Conservation (phyloP, 2,797 vertebrate genomes). For the Pteropus rufus region DNA sequence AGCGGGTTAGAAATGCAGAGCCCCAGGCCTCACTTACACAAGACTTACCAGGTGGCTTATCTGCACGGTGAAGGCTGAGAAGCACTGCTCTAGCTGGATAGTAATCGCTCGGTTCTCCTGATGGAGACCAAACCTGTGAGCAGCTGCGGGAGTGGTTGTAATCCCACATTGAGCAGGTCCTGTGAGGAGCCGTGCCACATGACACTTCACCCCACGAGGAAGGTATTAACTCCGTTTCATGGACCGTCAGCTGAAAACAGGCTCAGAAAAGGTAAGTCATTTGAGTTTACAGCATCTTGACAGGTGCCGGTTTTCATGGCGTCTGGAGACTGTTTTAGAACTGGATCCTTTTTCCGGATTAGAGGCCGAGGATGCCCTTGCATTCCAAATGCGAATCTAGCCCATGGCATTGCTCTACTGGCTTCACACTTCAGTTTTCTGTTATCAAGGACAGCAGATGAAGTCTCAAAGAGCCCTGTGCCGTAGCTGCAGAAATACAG, state of each 20-base stretch:
- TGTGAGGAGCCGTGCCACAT: rapidly evolving
- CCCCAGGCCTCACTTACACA: neutral
- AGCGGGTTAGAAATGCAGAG: neutral
- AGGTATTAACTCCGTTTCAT: neutral
- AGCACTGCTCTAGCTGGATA: neutral
- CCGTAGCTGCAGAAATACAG: neutral
- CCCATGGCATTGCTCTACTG: neutral
- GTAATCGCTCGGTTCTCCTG: neutral
- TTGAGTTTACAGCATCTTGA: neutral
- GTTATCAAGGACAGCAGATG: neutral
- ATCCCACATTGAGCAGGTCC: neutral
- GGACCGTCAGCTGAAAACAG: neutral
- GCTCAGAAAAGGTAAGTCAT: neutral
- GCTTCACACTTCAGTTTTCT: neutral
- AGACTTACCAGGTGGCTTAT: neutral
- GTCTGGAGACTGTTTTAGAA: neutral
- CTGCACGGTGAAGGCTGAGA: neutral
- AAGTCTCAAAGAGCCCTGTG: neutral
- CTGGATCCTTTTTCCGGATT: neutral
- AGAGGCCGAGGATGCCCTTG: neutral
- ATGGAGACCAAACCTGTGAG: neutral
- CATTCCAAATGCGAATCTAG: neutral
- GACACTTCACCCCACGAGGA: neutral
- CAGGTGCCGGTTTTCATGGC: neutral
- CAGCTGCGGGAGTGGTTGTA: neutral